Evolutionary conservation across 2,113 vertebrate species (phyloP).

Genomic region (Pseudolaguvia tuberculata): DNA sequence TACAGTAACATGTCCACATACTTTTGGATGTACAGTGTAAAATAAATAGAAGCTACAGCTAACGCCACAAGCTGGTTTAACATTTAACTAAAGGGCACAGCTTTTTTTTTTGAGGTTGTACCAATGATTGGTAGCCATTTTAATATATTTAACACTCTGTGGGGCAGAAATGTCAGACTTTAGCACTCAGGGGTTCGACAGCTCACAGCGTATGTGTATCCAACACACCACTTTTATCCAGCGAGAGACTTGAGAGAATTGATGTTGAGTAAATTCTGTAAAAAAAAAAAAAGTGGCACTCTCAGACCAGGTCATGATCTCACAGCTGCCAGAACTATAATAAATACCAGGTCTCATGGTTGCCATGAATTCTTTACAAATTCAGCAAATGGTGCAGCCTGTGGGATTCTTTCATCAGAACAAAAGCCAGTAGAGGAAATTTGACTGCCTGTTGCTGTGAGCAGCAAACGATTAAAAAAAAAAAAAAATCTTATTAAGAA

Average conservation of each 20-base stretch:
- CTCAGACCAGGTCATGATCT: not conserved
- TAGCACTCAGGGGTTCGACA: not conserved
- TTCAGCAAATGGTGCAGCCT: not conserved
- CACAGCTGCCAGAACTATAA: not conserved
- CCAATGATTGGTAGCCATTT: not conserved
- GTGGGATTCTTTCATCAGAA: not conserved
- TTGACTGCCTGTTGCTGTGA: not conserved
- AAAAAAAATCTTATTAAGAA: too few relatives aligned
- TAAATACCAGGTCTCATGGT: conserved; percentile 7
- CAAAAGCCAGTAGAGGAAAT: not conserved
- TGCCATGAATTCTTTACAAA: not conserved
- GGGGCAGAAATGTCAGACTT: not conserved
- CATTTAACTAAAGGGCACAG: not conserved
- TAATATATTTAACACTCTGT: not conserved
- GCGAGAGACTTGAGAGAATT: not conserved
- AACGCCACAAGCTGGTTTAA: not conserved
- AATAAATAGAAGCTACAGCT: too few relatives aligned
- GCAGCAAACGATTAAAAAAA: not conserved
- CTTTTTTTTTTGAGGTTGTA: not conserved
- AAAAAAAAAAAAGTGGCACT: not conserved
- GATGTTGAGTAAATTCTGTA: not conserved
- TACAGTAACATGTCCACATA: too few relatives aligned
- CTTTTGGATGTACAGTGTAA: too few relatives aligned
- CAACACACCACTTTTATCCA: not conserved
- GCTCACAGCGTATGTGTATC: not conserved